phyloP scores from a whole-genome alignment of 30 jellyfish, hydroid and myxozoan genomes.

The Aurelia coerulea region DNA sequence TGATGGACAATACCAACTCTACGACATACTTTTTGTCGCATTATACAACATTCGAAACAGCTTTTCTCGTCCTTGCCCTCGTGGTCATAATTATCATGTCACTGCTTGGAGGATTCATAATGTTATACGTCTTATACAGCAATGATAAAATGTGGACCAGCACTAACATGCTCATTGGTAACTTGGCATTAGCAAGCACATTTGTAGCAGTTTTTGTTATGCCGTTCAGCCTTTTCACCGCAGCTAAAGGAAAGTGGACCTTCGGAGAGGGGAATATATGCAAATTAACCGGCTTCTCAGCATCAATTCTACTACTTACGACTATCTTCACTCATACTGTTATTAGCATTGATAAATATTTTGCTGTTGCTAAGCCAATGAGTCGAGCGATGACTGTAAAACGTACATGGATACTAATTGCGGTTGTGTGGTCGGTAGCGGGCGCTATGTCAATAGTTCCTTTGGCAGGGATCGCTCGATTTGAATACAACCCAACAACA shows the following conservation, averaged over 20 bases:
- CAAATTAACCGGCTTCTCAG: conserved; percentile 78
- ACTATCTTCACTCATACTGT: conserved; percentile 93
- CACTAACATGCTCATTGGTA: conserved; percentile 93
- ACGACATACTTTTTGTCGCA: conserved; percentile 48
- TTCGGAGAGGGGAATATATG: conserved; percentile 89
- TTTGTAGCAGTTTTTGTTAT: conserved; percentile 69
- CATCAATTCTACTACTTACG: conserved; percentile 74
- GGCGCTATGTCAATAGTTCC: conserved; percentile 80
- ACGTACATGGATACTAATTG: conserved; percentile 55
- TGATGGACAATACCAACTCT: conserved; percentile 31
- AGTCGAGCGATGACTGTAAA: conserved; percentile 88
- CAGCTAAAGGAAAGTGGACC: conserved; percentile 71
- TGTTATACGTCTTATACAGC: conserved; percentile 79
- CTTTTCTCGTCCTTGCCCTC: conserved; percentile 57
- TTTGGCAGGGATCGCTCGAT: conserved; percentile 71
- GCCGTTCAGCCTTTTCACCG: conserved; percentile 88
- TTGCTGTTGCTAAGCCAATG: conserved; percentile 94
- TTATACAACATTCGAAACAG: conserved; percentile 51
- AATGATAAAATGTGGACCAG: conserved; percentile 96
- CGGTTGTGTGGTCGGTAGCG: conserved; percentile 73
- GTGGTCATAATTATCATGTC: conserved; percentile 64
- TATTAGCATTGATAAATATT: conserved; percentile 89
- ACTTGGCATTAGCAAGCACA: conserved; percentile 79
- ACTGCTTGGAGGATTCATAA: conserved; percentile 72
- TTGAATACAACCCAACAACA: conserved; percentile 88